Evolutionary conservation across 2,888 invertebrate genomes (phyloP).

Genomic region (Hemaris fuciformis): DNA sequence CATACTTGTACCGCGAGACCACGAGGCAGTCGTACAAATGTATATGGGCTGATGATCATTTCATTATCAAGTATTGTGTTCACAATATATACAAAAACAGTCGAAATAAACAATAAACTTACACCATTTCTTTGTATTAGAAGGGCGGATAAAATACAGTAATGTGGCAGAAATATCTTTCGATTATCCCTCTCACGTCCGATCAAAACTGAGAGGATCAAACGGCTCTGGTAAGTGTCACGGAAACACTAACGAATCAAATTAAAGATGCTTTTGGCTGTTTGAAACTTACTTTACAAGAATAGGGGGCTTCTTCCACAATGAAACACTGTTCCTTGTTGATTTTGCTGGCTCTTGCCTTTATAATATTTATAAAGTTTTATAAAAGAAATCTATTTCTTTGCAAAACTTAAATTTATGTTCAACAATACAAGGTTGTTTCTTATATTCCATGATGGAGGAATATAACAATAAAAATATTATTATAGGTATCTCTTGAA

Average conservation of each 20-base stretch:
- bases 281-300: slow-evolving; percentile 22
- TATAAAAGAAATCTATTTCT: too few relatives aligned
- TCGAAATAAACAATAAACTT: not conserved
- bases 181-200: slow-evolving; percentile 44
- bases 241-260: slow-evolving; percentile 49
- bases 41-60: too few relatives aligned
- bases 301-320: not conserved
- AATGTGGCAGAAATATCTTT: slow-evolving; percentile 17
- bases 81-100: not conserved
- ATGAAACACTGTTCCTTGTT: not conserved
- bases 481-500: too few relatives aligned
- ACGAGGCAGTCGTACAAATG: too few relatives aligned
- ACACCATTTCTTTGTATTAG: not conserved
- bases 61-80: too few relatives aligned
- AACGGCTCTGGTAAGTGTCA: slow-evolving; percentile 36
- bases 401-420: too few relatives aligned
- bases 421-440: too few relatives aligned
- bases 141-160: slow-evolving; percentile 5
- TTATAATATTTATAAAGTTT: too few relatives aligned
- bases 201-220: slow-evolving; percentile 44
- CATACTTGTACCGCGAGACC: too few relatives aligned
- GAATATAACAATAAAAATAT: too few relatives aligned
- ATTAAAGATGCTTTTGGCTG: slow-evolving; percentile 44
- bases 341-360: not conserved
- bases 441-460: too few relatives aligned